Percentiles rank a stretch among this genome's conserved stretches.
Evolutionary conservation across 2,888 invertebrate genomes (phyloP).

Genomic region (Linnaemya vulpina): DNA sequence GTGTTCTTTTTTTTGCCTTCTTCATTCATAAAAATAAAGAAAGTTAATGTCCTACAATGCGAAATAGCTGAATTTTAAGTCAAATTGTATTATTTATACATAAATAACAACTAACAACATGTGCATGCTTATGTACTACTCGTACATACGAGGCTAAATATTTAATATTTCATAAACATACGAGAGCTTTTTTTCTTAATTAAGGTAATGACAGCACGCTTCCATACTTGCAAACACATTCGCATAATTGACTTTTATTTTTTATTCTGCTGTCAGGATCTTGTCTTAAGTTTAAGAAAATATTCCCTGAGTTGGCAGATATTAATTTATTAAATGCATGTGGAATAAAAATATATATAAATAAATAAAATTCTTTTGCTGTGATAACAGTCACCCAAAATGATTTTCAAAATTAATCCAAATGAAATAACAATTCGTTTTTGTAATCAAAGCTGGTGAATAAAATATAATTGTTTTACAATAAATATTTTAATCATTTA

Average conservation of each 20-base stretch:
- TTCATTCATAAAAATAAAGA: constrained; percentile 37
- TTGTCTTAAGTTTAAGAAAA: neutral
- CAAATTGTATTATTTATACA: constrained; percentile 34
- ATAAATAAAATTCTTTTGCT: too few species aligned
- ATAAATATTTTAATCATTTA: too few species aligned
- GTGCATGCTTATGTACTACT: neutral
- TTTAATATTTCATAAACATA: constrained; percentile 18
- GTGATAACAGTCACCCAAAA: too few species aligned
- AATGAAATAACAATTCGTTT: too few species aligned
- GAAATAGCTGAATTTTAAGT: constrained; percentile 32
- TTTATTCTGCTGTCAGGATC: neutral
- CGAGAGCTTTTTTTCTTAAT: constrained; percentile 25
- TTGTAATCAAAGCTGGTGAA: too few species aligned
- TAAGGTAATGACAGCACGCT: constrained; percentile 30
- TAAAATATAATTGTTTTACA: too few species aligned
- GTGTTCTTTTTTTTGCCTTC: neutral
- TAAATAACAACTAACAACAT: constrained; percentile 9
- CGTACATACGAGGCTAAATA: neutral
- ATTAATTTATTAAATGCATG: too few species aligned
- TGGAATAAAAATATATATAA: too few species aligned
- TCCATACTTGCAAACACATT: neutral
- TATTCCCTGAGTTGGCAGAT: too few species aligned
- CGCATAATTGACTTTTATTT: constrained; percentile 11
- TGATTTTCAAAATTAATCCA: too few species aligned
- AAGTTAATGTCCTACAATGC: constrained; percentile 36